A percentile compares a stretch with the other conserved stretches of the same genome.
Evolutionary conservation across 2,113 vertebrate genomes (phyloP).

Genomic region (Poeciliopsis turrubarensis): DNA sequence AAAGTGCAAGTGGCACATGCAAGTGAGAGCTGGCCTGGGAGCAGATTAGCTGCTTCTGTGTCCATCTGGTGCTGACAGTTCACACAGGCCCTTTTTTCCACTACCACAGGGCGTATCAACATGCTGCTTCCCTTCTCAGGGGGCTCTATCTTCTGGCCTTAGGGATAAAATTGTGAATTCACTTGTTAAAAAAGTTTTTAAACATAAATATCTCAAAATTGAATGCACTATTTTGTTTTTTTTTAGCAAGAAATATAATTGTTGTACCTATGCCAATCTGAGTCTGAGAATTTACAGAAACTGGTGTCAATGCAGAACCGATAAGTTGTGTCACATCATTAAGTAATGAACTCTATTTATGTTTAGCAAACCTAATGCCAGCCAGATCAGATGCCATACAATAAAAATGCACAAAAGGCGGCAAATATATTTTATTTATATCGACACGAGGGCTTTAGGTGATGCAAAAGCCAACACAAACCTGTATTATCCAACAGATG

Average conservation of each 20-base stretch:
- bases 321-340: neutral
- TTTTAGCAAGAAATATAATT: neutral
- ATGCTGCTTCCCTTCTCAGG: constrained; percentile 80
- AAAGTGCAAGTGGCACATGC: constrained; percentile 73
- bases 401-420: neutral
- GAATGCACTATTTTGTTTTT: neutral
- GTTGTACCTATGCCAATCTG: no score
- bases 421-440: neutral
- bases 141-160: constrained; percentile 56
- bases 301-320: no score
- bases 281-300: no score
- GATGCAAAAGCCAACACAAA: neutral
- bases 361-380: neutral
- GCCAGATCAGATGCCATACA: neutral
- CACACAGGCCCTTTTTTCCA: constrained; percentile 80
- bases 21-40: constrained; percentile 62
- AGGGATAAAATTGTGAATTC: constrained; percentile 42
- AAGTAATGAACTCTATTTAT: neutral
- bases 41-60: constrained; percentile 74
- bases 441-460: neutral
- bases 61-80: constrained; percentile 83
- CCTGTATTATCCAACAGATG: neutral
- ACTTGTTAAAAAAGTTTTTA: constrained; percentile 2
- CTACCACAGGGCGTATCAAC: constrained; percentile 76
- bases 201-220: constrained; percentile 18